phyloP scores from a whole-genome alignment of 2,888 invertebrate species.

The Hyposoter didymator region DNA sequence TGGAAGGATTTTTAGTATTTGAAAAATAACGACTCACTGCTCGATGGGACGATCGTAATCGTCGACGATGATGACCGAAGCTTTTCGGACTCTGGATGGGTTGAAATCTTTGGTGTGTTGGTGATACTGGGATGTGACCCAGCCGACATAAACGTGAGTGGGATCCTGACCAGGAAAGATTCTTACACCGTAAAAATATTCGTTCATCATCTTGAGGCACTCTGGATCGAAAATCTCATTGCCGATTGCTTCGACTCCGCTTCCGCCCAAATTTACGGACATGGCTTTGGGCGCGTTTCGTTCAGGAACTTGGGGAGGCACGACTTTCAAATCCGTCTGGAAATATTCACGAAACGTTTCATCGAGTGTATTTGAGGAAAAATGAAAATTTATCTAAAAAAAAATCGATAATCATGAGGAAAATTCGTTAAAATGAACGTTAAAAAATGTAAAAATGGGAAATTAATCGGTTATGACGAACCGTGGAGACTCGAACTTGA shows the following conservation, averaged over 20 bases:
- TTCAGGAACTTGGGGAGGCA: constrained; percentile 88
- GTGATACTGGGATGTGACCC: constrained; percentile 99
- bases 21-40: constrained; percentile 85
- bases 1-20: background rate
- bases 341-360: constrained; percentile 38
- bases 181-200: constrained; percentile 96
- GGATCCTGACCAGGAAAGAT: constrained; percentile 98
- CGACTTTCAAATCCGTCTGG: constrained; percentile 87
- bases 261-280: constrained; percentile 89
- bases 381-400: constrained; percentile 5
- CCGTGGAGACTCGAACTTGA: constrained; percentile 83
- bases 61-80: constrained; percentile 92
- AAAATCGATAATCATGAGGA: background rate
- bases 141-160: constrained; percentile 97
- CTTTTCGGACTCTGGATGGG: constrained; percentile 92
- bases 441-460: background rate
- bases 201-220: constrained; percentile 96
- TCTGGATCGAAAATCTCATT: constrained; percentile 95
- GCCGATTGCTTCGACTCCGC: constrained; percentile 92
- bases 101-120: constrained; percentile 96
- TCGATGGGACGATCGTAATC: constrained; percentile 92
- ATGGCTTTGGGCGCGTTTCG: constrained; percentile 88
- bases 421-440: background rate
- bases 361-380: background rate
- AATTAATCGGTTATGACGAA: constrained; percentile 67